Evolutionary conservation across 2,113 vertebrate genomes (phyloP), one percentile per base, ranked within the genome.

Genomic region (Anseranas semipalmata): DNA sequence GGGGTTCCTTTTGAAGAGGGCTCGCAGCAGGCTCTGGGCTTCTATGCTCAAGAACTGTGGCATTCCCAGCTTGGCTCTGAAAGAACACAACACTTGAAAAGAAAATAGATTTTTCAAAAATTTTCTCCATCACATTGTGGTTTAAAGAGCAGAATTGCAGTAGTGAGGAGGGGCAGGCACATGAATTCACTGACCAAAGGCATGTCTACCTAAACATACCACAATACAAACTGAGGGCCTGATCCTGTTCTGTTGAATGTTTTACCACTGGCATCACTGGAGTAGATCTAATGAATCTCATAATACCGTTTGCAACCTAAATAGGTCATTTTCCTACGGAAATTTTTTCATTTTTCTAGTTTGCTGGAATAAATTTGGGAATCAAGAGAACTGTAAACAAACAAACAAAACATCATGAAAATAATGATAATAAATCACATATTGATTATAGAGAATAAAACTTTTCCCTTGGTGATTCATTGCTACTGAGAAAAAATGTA

Each of bases 11-110:
- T 99, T 99, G 98, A 99, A 99, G 74, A 99, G 99, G 73, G 99
- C 99, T 92, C 99, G 98, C 84, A 99, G 98, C 75, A 99, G 98
- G 97, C 99, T 98, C 98, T 99, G 99, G n/a, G 99, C 99, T 96
- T 99, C 99, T 28, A 85, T 12, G 52, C 99, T 99, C 90, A 99
- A 96, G 86, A 99, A 99, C 97, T 99, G 99, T 0, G 99, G 99
- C 99, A 99, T 99, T 58, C 99, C 99, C 95, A 99, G 92, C 97
- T 99, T 99, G 91, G 99, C 99, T 96, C 99, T 99, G 98, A 59
- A 95, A 93, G 66, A 89, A 93, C 77, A 95, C 33, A 66, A 78
- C 76, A 59, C 91, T 95, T 96, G 92, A 93, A 95, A 95, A 97
- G 65, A 79, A 75, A 89, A 93, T 58, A 96, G 85, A 71, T 76